Base-by-base conservation (phyloP, 2,888 invertebrate genomes). In the Lacanobia oleracea region DNA sequence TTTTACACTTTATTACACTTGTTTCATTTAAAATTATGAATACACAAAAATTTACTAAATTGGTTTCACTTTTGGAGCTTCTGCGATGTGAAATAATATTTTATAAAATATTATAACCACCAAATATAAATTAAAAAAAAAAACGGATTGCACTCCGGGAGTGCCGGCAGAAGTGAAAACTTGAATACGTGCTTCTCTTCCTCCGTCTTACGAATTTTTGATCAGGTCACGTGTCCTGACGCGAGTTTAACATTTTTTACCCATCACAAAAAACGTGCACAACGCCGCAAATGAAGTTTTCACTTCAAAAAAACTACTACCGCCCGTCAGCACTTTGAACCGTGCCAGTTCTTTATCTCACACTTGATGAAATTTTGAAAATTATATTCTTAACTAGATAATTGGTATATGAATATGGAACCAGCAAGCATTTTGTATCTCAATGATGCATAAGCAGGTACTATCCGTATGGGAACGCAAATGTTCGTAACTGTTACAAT, bases 401-500 rank as follows among this genome's bases (percentile, higher is more conserved):
- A 3, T 16, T 14, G 12, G 1, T 61, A 1, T 21, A n/a, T 57
- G 27, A 27, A 27, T 3, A 1, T 33, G 33, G 1, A 16, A 56
- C 23, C 21, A 48, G 27, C 51, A 63, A n/a, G 12, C n/a, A 43
- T 79, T 63, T 50, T 54, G 43, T 40, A 12, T 16, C 16, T 51
- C 45, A 66, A 54, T 57, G 54, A 40, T 76, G 40, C 21, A 59
- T 23, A 53, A 53, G 27, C 14, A 62, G 48, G 68, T 43, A 61
- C 56, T 64, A 40, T 78, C 66, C 69, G 69, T 72, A 82, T 85
- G 79, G 75, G 83, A 81, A 80, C 74, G 80, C 67, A 84, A 78
- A 85, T 76, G 72, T 72, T 72, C 75, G 66, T 68, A 69, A 79
- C 73, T 72, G 66, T 75, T 70, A 80, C 82, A 76, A 78, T 79